These are phyloP conservation scores for Zaprionus inermis DNA, from an alignment of 1,140 invertebrate genomes.

Conservation along the genomic window DNA sequence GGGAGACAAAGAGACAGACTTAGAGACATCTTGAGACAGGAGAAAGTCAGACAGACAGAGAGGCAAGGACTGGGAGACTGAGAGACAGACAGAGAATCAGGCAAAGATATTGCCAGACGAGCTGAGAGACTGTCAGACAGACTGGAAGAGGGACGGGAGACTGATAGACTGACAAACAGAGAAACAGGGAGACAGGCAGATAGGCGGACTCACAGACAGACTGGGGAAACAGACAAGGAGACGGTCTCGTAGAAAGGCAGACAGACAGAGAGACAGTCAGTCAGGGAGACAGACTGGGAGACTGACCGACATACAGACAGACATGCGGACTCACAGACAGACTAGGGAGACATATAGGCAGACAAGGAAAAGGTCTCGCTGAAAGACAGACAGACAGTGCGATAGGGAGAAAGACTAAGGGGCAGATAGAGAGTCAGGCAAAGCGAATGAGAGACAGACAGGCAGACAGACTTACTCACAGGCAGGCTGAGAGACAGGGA, in stretches of 20 bases:
- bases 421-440: too few relatives aligned
- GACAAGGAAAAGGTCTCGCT: too few relatives aligned
- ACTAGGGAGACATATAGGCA: not conserved
- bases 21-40: not conserved
- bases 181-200: not conserved
- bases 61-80: too few relatives aligned
- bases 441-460: not conserved
- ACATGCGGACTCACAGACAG: not conserved
- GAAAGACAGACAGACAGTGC: too few relatives aligned
- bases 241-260: too few relatives aligned
- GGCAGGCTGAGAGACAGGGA: too few relatives aligned
- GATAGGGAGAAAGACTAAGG: too few relatives aligned
- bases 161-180: not conserved
- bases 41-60: not conserved
- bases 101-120: not conserved
- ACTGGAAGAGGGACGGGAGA: not conserved
- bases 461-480: too few relatives aligned
- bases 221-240: not conserved
- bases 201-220: not conserved
- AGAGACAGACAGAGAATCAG: not conserved
- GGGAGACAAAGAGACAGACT: too few relatives aligned
- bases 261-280: too few relatives aligned
- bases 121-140: not conserved
- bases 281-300: too few relatives aligned
- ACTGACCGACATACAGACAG: not conserved